Evolutionary conservation across 2,888 invertebrate genomes (phyloP), one percentile per base, ranked within the genome.

Genomic region (Nomada ruficornis): DNA sequence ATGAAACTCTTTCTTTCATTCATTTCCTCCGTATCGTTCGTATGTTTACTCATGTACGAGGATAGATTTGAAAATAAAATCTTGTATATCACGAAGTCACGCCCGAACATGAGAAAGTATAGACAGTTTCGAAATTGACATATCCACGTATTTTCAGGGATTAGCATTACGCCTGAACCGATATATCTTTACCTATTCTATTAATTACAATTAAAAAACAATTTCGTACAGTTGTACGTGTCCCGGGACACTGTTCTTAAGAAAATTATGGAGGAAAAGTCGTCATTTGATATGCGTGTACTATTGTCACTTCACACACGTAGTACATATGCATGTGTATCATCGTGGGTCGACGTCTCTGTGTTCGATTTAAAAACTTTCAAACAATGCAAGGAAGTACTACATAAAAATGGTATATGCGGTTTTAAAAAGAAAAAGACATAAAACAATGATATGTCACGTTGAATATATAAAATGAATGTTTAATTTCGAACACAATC

Each of bases 91-190:
- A 69, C 67, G 62, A 71, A 73, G 82, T 82, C 83, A 78, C 82
- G 60, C 82, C 82, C 83, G 83, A 68, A 62, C 54, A 68, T 63
- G 65, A 77, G 77, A 76, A 79, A 65, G 72, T 59, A 67, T 55
- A 71, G 55, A 68, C 47, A 65, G 72, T 84, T 79, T 84, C 71
- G 69, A 80, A 85, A 89, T 85, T 86, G 87, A 89, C 86, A 84
- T 89, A 83, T 85, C 36, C 82, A 80, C 75, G 82, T 78, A 82
- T 83, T 80, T 85, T 75, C 74, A 82, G 69, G 69, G 44, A 63
- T 63, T 81, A 64, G 52, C 36, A 78, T 79, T 77, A 77, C 67
- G 74, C 68, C 47, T 68, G 68, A 67, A 55, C 42, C 50, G 54
- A 50, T 73, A 69, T 65, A 75, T 36, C 65, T 76, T 59, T 59